Base-by-base conservation (phyloP, 2,113 vertebrate species). In the Phainopepla nitens region DNA sequence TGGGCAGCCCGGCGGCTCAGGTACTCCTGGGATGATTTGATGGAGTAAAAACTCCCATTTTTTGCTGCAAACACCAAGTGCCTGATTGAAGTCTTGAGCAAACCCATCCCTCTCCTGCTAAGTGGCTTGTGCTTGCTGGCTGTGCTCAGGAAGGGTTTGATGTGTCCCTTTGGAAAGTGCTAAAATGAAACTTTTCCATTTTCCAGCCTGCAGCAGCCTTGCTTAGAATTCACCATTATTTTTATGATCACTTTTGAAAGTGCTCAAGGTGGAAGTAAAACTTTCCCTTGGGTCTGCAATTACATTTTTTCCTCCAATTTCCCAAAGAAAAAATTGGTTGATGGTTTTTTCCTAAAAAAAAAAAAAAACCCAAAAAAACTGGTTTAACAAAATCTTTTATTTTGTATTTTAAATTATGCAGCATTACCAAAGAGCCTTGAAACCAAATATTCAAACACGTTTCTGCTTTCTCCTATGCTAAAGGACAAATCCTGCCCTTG, bases 281-380 rank as follows among this genome's bases (percentile, higher is more conserved):
- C 73, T 93, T 95, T 70, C 84, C 89, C 83, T 50, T 91, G 87
- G 78, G 81, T 89, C 84, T 91, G 51, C 81, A 95, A 75, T 94
- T 83, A 72, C 53, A 36, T 72, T 41, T 73, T 78, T 58, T 15
- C 27, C 23, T 81, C 25, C 54, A 39, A 33, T 94, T 89, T 95
- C 56, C 35, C 13, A 42, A 84, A 89, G 60, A 50, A 83, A 81
- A 92, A 39, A 12, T 39, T 39, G 39, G 39, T 39, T 39, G 39
- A 39, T 39, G 12, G 9, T 39, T 39, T 39, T 39, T 39, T 39
- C n/a, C n/a, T n/a, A n/a, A 6, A 58, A 49, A 50, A 50, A 25
- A 49, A 31, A 31, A 45, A 45, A n/a, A n/a, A 45, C 19, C 44
- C 19, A 44, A 44, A 44, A 44, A 16, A 35, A 31, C 56, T 53